Evolutionary conservation across 2,797 vertebrate species (phyloP).

Genomic region (Clamator glandarius): DNA sequence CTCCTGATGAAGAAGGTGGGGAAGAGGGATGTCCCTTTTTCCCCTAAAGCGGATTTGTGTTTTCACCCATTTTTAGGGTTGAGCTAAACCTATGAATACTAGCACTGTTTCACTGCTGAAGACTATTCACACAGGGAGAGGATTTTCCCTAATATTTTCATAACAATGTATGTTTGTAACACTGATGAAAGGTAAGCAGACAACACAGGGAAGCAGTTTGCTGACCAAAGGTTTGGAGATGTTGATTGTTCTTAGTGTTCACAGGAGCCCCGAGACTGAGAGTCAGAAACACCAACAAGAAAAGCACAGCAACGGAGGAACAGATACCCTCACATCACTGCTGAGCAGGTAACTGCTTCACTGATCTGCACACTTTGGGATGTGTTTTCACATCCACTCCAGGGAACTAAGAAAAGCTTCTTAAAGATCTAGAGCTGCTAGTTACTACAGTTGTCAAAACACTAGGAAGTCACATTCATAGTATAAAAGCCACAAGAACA

Average conservation of each 20-base stretch:
- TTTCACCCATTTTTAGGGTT: not conserved
- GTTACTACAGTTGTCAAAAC: not conserved
- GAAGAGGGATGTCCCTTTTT: rapidly evolving
- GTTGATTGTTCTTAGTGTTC: no score
- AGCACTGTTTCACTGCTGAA: not conserved
- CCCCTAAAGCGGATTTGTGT: not conserved
- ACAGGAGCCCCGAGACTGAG: rapidly evolving
- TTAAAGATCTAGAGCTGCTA: not conserved
- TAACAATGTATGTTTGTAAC: not conserved
- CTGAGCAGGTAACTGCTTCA: not conserved
- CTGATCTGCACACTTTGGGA: rapidly evolving
- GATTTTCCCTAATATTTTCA: not conserved
- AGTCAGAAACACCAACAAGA: no score
- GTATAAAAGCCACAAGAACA: not conserved
- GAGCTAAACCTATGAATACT: not conserved
- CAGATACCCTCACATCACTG: rapidly evolving
- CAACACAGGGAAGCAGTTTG: not conserved
- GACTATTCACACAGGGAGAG: not conserved
- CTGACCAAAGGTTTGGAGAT: no score
- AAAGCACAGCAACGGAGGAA: rapidly evolving
- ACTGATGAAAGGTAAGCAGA: not conserved
- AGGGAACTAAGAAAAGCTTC: not conserved
- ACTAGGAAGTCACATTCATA: no score
- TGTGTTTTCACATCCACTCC: not conserved
- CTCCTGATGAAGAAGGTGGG: not conserved